Base-by-base conservation (phyloP, 2,113 vertebrate species). In the Acrocephalus arundinaceus region DNA sequence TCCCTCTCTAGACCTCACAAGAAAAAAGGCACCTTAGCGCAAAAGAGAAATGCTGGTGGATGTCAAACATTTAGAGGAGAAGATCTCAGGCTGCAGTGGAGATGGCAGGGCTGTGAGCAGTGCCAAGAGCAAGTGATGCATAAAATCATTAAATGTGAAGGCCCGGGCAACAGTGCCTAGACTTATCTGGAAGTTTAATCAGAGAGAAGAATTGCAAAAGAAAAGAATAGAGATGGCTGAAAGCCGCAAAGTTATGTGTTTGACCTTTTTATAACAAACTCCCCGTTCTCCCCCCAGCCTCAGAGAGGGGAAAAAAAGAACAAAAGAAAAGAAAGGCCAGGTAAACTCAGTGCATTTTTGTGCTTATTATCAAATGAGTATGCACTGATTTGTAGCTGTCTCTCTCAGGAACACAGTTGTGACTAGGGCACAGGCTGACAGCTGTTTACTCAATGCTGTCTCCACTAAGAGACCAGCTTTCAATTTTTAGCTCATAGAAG, bases 161-260 rank as follows among this genome's bases (percentile, higher is more conserved):
- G 95, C 92, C 96, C 83, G 52, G 90, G 90, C 90, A 95, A 95
- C 88, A 72, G 90, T 97, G 95, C 90, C 94, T 92, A 96, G 93
- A 97, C 92, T 96, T 94, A 96, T 96, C 91, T 94, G 94, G 96
- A 96, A 93, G 77, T 97, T 96, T 97, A 98, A 97, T 97, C 95
- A 97, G 92, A 97, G 96, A 98, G 97, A 98, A 97, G 96, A 97
- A 97, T 95, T 97, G 91, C 96, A 85, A 92, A 94, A 95, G 95
- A 97, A 97, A 97, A 95, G 95, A 96, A 96, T 93, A 96, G 94
- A 98, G 96, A 97, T 77, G 93, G 95, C 94, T 93, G 87, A 89
- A 91, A 96, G 83, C 95, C 90, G 87, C 94, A 96, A 97, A 97
- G 95, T 97, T 96, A 97, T 91, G 74, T 86, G 89, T 91, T 94